Conservation (phyloP, 2,797 vertebrate genomes). For the Pterois miles region DNA sequence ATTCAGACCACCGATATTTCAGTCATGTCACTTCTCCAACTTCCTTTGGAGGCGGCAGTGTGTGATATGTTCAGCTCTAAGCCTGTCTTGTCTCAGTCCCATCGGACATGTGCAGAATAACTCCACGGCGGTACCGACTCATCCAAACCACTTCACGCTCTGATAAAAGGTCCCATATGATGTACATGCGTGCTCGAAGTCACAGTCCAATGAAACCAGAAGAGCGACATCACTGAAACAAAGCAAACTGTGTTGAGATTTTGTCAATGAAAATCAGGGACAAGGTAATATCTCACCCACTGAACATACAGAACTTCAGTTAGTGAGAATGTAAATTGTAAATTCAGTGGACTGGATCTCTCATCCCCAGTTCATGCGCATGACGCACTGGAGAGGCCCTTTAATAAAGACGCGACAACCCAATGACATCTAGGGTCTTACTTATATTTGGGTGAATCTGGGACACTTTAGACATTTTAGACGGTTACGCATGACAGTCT, state of each 20-base stretch:
- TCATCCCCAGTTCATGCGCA: too few relatives aligned
- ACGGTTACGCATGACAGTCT: too few relatives aligned
- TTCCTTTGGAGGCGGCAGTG: background rate
- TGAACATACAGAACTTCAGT: background rate
- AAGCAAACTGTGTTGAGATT: background rate
- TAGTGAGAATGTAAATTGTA: background rate
- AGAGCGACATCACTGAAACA: background rate
- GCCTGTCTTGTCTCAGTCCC: background rate
- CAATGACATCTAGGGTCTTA: too few relatives aligned
- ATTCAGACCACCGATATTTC: conserved; percentile 6
- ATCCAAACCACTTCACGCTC: background rate
- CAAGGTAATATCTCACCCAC: background rate
- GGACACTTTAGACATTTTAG: too few relatives aligned
- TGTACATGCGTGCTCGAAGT: background rate
- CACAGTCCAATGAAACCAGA: background rate
- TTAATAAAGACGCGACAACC: too few relatives aligned
- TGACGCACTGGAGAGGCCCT: too few relatives aligned
- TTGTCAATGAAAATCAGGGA: background rate
- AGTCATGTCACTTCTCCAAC: background rate
- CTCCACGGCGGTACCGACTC: background rate
- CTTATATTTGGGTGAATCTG: too few relatives aligned
- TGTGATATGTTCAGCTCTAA: too few relatives aligned
- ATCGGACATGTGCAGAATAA: background rate
- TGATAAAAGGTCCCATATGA: background rate
- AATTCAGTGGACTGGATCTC: background rate